Evolutionary conservation across 2,113 vertebrate species (phyloP).

Genomic region (Paramormyrops kingsleyae): DNA sequence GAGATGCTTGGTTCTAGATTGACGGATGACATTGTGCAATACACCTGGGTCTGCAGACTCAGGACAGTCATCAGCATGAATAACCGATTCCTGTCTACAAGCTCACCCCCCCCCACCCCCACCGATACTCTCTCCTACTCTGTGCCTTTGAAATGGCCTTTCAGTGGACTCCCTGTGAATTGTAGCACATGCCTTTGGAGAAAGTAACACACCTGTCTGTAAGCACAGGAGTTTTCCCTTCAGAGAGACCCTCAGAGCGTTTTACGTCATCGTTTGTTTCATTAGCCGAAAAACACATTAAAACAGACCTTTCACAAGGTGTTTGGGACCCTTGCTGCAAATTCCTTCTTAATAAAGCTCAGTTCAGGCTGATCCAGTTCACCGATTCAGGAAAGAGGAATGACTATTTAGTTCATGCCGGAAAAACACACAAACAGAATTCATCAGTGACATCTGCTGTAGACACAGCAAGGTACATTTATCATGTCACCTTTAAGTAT

Average conservation of each 20-base stretch:
- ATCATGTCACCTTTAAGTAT: constrained; percentile 15
- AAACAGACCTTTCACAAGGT: neutral
- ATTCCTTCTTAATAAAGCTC: neutral
- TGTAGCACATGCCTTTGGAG: neutral
- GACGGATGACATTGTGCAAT: neutral
- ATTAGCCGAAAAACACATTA: neutral
- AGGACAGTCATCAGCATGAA: constrained; percentile 22
- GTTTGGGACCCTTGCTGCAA: neutral
- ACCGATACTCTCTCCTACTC: neutral
- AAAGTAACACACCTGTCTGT: neutral
- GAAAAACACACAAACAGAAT: constrained; percentile 15
- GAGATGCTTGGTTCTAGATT: neutral
- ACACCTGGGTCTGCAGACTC: neutral
- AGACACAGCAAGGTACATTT: constrained; percentile 2
- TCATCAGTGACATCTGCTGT: constrained; percentile 16
- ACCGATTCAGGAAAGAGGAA: neutral
- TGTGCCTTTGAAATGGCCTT: neutral
- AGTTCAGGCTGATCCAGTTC: neutral
- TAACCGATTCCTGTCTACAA: constrained; percentile 17
- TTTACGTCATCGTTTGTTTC: neutral
- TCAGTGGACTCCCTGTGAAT: neutral
- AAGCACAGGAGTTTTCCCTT: neutral
- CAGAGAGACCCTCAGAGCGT: neutral
- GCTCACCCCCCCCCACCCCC: neutral
- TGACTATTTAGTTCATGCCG: constrained; percentile 9